Conservation (phyloP, 2,797 vertebrate genomes). For the Channa striata region DNA sequence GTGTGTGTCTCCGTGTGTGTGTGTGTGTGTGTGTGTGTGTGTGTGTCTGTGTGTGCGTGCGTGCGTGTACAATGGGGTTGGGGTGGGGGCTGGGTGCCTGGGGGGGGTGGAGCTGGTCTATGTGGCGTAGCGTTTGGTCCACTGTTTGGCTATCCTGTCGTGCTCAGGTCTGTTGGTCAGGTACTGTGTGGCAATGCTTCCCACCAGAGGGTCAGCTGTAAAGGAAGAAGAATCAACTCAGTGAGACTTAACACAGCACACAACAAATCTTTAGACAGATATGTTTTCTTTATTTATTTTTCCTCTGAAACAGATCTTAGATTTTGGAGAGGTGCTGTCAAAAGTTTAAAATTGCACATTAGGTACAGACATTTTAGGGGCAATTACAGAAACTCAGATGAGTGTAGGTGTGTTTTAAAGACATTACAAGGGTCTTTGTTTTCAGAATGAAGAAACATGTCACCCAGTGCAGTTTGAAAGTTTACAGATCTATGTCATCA, state of each 20-base stretch:
- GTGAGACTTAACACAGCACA: constrained; percentile 1
- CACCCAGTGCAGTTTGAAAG: too few relatives aligned
- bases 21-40: constrained; percentile 28
- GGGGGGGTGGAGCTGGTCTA: constrained; percentile 67
- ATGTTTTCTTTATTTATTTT: not conserved
- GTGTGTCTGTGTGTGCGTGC: constrained; percentile 23
- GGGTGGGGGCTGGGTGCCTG: constrained; percentile 77
- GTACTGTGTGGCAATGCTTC: constrained; percentile 95
- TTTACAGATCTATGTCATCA: too few relatives aligned
- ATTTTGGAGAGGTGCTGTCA: too few relatives aligned
- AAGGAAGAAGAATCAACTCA: constrained; percentile 18
- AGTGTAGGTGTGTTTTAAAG: too few relatives aligned
- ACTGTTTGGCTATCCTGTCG: constrained; percentile 98
- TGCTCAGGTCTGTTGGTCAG: constrained; percentile 96
- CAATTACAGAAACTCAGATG: too few relatives aligned
- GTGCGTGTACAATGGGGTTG: too few relatives aligned
- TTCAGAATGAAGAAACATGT: too few relatives aligned
- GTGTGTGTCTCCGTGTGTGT: constrained; percentile 16
- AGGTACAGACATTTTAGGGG: too few relatives aligned
- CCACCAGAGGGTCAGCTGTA: constrained; percentile 92
- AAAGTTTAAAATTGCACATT: too few relatives aligned
- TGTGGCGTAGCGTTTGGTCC: constrained; percentile 97
- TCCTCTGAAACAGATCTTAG: too few relatives aligned
- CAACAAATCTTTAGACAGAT: not conserved
- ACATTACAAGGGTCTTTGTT: too few relatives aligned